Percentiles rank a stretch among this genome's conserved stretches.
Evolutionary conservation across 2,888 invertebrate genomes (phyloP).

Genomic region (Phengaris alcon): DNA sequence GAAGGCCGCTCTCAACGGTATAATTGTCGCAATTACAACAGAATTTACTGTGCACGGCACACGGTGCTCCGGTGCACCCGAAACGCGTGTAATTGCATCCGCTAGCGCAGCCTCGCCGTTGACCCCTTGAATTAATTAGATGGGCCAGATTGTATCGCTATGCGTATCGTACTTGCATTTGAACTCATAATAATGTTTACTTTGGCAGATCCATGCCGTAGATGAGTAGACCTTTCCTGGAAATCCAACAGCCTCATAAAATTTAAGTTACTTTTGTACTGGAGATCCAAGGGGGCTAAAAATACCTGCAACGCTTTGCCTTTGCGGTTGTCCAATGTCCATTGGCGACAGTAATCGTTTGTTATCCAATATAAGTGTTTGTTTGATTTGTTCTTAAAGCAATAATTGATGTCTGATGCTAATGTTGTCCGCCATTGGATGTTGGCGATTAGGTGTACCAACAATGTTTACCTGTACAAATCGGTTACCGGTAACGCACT

Average conservation of each 20-base stretch:
- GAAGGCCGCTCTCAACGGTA: slow-evolving; percentile 43
- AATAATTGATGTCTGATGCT: neutral
- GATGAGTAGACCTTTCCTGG: too few relatives aligned
- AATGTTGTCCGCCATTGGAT: neutral
- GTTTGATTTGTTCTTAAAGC: too few relatives aligned
- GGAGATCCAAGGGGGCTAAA: too few relatives aligned
- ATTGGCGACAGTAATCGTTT: too few relatives aligned
- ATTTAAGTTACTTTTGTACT: too few relatives aligned
- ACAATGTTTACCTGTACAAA: slow-evolving; percentile 10
- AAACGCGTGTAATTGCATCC: slow-evolving; percentile 43
- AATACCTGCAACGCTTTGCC: too few relatives aligned
- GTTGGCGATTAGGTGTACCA: neutral
- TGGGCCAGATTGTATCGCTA: neutral
- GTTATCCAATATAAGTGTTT: too few relatives aligned
- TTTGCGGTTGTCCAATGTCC: too few relatives aligned
- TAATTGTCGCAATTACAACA: slow-evolving; percentile 41
- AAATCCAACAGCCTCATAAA: too few relatives aligned
- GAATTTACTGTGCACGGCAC: slow-evolving; percentile 40
- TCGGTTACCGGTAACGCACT: neutral
- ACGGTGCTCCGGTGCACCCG: slow-evolving; percentile 31
- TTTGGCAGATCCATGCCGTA: too few relatives aligned
- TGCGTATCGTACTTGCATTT: neutral
- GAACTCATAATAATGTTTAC: too few relatives aligned
- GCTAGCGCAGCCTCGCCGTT: slow-evolving; percentile 33
- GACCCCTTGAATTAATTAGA: slow-evolving; percentile 8